These are phyloP conservation scores for Mastomys coucha DNA, from an alignment of 2,113 vertebrate species.

Conservation along the genomic window DNA sequence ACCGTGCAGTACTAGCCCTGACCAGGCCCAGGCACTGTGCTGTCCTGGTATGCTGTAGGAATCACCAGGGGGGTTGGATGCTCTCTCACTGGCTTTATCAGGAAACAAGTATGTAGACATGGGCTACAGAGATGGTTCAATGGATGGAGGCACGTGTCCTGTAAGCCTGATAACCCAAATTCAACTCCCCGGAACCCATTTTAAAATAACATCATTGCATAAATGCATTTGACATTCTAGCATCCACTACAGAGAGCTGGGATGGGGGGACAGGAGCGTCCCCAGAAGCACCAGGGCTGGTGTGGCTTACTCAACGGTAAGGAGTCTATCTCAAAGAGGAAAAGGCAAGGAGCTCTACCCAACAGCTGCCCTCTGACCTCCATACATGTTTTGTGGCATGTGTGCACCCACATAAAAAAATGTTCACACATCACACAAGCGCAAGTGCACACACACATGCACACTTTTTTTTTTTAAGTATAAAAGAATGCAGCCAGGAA, in stretches of 20 bases:
- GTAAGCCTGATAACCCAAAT: not conserved
- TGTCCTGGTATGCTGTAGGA: not conserved
- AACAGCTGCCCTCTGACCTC: not conserved
- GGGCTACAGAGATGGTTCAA: too few relatives aligned
- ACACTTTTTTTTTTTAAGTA: not conserved
- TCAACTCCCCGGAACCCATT: not conserved
- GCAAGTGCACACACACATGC: not conserved
- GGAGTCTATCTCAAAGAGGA: not conserved
- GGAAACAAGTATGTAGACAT: not conserved
- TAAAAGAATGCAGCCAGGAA: not conserved
- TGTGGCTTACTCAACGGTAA: not conserved
- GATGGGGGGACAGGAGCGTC: not conserved
- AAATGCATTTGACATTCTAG: not conserved
- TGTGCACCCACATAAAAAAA: not conserved
- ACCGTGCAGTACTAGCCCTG: not conserved
- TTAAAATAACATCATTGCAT: not conserved
- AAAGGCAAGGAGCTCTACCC: not conserved
- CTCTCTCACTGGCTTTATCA: not conserved
- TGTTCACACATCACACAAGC: not conserved
- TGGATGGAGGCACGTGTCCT: not conserved
- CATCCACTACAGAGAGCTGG: too few relatives aligned
- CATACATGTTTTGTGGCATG: not conserved
- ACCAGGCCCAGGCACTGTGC: not conserved
- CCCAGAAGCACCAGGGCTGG: not conserved
- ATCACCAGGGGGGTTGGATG: not conserved